Conservation (phyloP, 1,140 invertebrate species). For the Euborellia annulipes region DNA sequence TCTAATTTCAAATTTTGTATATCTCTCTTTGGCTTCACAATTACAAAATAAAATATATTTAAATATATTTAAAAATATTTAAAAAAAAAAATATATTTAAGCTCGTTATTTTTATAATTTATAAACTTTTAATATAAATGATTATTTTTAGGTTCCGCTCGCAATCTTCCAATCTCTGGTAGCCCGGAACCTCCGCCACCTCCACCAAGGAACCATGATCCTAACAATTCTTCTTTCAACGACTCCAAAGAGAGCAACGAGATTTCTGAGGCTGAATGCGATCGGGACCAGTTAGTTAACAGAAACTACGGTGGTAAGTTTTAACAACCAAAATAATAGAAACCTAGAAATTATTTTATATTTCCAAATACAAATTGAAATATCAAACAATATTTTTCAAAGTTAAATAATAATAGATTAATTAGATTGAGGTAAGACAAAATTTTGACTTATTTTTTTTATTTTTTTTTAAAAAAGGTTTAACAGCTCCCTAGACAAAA, state of each 20-base stretch:
- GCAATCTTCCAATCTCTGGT: conserved; percentile 42
- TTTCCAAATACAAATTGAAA: too few relatives aligned
- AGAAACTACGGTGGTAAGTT: conserved; percentile 57
- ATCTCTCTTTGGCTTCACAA: too few relatives aligned
- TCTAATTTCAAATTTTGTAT: too few relatives aligned
- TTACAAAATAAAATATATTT: too few relatives aligned
- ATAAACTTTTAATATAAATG: neutral
- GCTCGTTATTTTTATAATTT: conserved; percentile 5
- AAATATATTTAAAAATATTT: too few relatives aligned
- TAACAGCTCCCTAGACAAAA: too few relatives aligned
- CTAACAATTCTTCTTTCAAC: conserved; percentile 61
- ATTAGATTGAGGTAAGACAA: neutral
- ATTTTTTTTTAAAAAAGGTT: conserved; percentile 2
- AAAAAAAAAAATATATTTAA: neutral
- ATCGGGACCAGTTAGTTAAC: conserved; percentile 58
- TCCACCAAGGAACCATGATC: conserved; percentile 54
- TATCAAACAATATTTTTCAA: too few relatives aligned
- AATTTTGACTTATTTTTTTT: neutral
- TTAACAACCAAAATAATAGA: too few relatives aligned
- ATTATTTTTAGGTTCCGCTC: conserved; percentile 37
- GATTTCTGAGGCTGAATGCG: conserved; percentile 83
- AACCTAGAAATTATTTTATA: too few relatives aligned
- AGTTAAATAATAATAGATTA: too few relatives aligned
- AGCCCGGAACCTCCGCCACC: conserved; percentile 67
- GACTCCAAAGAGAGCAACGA: conserved; percentile 85